Evolutionary conservation across 2,113 vertebrate genomes (phyloP), one percentile per base, ranked within the genome.

Genomic region (Cavia porcellus): DNA sequence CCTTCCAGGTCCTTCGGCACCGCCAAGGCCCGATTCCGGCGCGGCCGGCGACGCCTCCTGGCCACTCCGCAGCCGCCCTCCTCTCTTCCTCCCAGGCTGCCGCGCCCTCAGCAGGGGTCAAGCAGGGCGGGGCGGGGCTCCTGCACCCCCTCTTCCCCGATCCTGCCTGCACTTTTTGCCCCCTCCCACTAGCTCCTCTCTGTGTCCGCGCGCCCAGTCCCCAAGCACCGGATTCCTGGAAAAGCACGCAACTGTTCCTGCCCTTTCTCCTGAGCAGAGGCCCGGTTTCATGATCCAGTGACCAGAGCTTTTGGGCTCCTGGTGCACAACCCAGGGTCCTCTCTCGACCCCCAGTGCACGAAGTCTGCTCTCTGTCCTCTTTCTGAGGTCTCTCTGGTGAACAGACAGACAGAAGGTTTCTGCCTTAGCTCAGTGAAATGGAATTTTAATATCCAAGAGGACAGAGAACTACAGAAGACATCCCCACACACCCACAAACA

Each of bases 171-270:
- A 6, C 77, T 13, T 75, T 19, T 77, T 5, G 70, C 86, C 64
- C 42, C 84, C 62, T n/a, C 2, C 52, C n/a, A 12, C 52, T 14
- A 1, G 3, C 52, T 45, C 55, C 14, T n/a, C 38, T 42, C 50
- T 24, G 55, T 15, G 84, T 5, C 74, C 2, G 24, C 3, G 2
- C 0, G 45, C 12, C 10, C 0, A 14, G 28, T 22, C 42, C 74
- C 66, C 75, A 2, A 68, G 75, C 52, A n/a, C 32, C 2, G 1
- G 42, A 84, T 45, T 77, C 42, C 81, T 4, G 61, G 12, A 47
- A 85, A 47, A 72, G 72, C 96, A 4, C 12, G 25, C 2, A 1
- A 22, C 9, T 10, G 55, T 14, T 14, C 52, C 52, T 15, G 20
- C 47, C 1, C 20, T n/a, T 25, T 52, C 70, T 45, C 15, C 55